These are phyloP conservation scores for Masticophis lateralis DNA, from an alignment of 2,797 vertebrate species.

Conservation along the genomic window DNA sequence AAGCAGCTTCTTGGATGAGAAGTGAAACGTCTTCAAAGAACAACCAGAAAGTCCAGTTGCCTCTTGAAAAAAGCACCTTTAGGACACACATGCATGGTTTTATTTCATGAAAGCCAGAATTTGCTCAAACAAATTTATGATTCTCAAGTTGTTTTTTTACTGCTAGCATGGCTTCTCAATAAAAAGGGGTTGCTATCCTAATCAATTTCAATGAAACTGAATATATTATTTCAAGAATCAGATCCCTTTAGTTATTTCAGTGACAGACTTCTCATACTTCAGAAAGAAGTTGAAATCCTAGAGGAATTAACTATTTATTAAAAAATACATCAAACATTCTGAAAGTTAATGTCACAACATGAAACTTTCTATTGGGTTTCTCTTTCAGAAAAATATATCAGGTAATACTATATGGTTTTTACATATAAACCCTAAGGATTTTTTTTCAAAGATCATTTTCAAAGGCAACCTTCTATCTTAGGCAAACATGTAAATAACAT, in stretches of 20 bases:
- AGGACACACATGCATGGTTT: not conserved
- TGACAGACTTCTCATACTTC: conserved; percentile 14
- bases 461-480: not conserved
- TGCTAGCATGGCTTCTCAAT: conserved; percentile 5
- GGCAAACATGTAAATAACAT: not conserved
- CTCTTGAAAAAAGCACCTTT: not conserved
- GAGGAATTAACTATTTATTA: not conserved
- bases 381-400: conserved; percentile 1
- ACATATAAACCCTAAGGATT: not conserved
- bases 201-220: conserved; percentile 29
- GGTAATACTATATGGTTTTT: not conserved
- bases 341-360: conserved; percentile 20
- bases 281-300: conserved; percentile 15
- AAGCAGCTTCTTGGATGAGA: too few relatives aligned
- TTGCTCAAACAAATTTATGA: not conserved
- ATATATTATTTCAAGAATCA: not conserved
- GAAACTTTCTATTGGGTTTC: conserved; percentile 7
- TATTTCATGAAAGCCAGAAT: not conserved
- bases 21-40: too few relatives aligned
- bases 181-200: not conserved
- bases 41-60: not conserved
- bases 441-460: not conserved
- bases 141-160: conserved; percentile 17
- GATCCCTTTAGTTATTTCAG: conserved; percentile 27
- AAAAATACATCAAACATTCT: conserved; percentile 28